Base-by-base conservation (phyloP, 2,797 vertebrate genomes). In the Xenentodon cancila region DNA sequence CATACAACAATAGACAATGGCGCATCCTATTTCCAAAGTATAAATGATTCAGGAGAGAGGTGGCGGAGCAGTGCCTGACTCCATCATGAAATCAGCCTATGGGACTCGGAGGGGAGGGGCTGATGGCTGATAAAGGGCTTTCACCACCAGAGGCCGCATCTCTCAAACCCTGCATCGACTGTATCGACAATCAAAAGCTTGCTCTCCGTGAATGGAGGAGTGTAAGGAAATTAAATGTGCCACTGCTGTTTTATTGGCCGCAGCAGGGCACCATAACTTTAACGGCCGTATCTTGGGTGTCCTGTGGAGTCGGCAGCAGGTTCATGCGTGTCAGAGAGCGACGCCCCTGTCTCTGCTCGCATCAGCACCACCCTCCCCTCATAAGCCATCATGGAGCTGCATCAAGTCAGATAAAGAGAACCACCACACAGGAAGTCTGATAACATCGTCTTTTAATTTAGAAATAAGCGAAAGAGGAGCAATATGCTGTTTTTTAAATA, bases 301-400 rank as follows among this genome's bases (percentile, higher is more conserved):
- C 81, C 44, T 5, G 63, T 4, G 52, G 57, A 71, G 22, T 55
- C 56, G 67, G 34, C 68, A 82, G 59, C 68, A 71, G 16, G 72
- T 70, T 73, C 32, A 3, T 76, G 69, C 66, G 73, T 73, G 71
- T 77, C 65, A 51, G 54, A 9, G 59, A 72, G 73, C 71, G 51
- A 80, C 84, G 75, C 88, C 82, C 82, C 86, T 75, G 70, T 49
- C 68, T 71, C 77, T 54, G 57, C 80, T 88, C 81, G 80, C 87
- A 84, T 88, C 85, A 90, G 88, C 84, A 89, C 80, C 90, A 84
- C 74, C 78, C 79, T 71, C 79, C 74, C 78, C 80, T 71, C 79
- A 53, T 43, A 57, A 25, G 73, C 48, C 47, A 13, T 12, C 63
- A 59, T 21, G n/a, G 55, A 50, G 30, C 60, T 52, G 42, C 22